Evolutionary conservation across 2,888 invertebrate species (phyloP).

Genomic region (Idaea straminata): DNA sequence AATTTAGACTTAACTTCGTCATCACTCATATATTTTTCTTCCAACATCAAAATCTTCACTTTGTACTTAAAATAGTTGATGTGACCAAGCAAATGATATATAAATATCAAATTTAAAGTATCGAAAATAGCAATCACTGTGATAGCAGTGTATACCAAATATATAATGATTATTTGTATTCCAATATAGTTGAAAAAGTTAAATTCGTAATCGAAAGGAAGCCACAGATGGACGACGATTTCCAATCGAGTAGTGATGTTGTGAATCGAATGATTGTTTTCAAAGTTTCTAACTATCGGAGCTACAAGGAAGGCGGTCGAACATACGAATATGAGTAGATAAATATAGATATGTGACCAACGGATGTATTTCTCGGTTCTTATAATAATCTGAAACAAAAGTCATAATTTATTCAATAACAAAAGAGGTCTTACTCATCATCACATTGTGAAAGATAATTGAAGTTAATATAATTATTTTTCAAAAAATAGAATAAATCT

Average conservation of each 20-base stretch:
- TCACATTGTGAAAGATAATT: too few relatives aligned
- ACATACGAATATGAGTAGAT: slow-evolving; percentile 14
- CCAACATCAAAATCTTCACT: slow-evolving; percentile 24
- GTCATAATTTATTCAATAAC: too few relatives aligned
- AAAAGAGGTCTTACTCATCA: too few relatives aligned
- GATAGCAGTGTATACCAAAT: slow-evolving; percentile 17
- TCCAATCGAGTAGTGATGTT: slow-evolving; percentile 38
- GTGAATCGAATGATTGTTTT: slow-evolving; percentile 29
- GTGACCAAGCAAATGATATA: slow-evolving; percentile 45
- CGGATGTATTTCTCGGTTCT: slow-evolving; percentile 23
- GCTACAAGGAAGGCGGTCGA: slow-evolving; percentile 17
- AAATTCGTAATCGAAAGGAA: slow-evolving; percentile 46
- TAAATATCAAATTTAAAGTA: slow-evolving; percentile 34
- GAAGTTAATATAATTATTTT: too few relatives aligned
- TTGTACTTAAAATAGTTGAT: slow-evolving; percentile 39
- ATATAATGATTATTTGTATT: slow-evolving; percentile 32
- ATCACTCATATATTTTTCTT: slow-evolving; percentile 26
- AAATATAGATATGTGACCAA: slow-evolving; percentile 15
- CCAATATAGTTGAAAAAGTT: slow-evolving; percentile 36
- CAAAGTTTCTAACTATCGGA: slow-evolving; percentile 23
- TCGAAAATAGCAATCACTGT: slow-evolving; percentile 33
- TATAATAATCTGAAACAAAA: slow-evolving; percentile 16
- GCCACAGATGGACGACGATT: slow-evolving; percentile 41
- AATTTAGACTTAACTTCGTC: slow-evolving; percentile 30
- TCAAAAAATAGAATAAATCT: too few relatives aligned